phyloP scores from a whole-genome alignment of 2,113 vertebrate species.

The Chrysemys picta region DNA sequence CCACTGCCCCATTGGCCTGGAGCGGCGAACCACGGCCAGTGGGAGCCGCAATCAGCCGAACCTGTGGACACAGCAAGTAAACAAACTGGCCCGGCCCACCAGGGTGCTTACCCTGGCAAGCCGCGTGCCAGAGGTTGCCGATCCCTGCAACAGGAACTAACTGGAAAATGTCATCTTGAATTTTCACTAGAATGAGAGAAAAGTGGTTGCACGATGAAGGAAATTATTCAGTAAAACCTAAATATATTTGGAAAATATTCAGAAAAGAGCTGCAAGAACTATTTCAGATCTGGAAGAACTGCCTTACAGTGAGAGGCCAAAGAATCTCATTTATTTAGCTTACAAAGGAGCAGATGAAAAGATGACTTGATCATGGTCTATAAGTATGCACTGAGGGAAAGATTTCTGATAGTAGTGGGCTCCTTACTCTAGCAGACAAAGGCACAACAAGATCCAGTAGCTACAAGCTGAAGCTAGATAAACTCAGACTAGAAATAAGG shows the following conservation, averaged over 20 bases:
- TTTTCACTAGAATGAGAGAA: conserved; percentile 16
- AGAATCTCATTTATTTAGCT: not conserved
- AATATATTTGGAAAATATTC: not conserved
- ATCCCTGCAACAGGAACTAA: not conserved
- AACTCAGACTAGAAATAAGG: not conserved
- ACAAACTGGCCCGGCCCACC: too few species aligned
- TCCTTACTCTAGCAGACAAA: not conserved
- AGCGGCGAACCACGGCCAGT: too few species aligned
- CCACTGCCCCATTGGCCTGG: too few species aligned
- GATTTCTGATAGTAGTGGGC: not conserved
- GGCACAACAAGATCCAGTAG: not conserved
- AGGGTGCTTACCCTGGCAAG: too few species aligned
- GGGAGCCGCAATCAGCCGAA: too few species aligned
- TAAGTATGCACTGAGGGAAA: not conserved
- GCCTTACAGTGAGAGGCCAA: not conserved
- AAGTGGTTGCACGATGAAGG: not conserved
- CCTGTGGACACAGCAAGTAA: too few species aligned
- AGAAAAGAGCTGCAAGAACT: conserved; percentile 1
- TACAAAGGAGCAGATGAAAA: not conserved
- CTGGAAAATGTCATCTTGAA: not conserved
- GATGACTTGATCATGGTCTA: not conserved
- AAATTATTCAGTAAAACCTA: conserved; percentile 17
- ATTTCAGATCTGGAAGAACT: not conserved
- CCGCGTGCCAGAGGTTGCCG: too few species aligned
- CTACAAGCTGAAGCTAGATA: not conserved